A percentile compares a stretch with the other conserved stretches of the same genome.
Conservation (phyloP, 1,140 invertebrate genomes). For the Calliphora vicina region DNA sequence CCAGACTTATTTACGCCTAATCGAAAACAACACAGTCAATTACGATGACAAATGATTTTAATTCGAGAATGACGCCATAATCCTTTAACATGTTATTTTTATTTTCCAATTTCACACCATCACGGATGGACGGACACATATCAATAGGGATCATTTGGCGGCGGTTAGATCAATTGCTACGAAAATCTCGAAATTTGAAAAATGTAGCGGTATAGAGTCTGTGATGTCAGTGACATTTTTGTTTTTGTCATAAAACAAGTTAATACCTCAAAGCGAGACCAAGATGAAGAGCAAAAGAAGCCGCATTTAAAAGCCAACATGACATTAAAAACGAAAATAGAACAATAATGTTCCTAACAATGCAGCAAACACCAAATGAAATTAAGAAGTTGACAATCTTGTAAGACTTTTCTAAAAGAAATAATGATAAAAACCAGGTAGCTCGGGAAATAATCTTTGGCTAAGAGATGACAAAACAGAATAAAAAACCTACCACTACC, state of each 20-base stretch:
- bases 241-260: slow-evolving; percentile 16
- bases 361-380: neutral
- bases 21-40: slow-evolving; percentile 20
- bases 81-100: slow-evolving; percentile 20
- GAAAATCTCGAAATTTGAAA: neutral
- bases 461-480: neutral
- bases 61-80: neutral
- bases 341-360: neutral
- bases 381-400: slow-evolving; percentile 28
- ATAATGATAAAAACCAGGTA: neutral
- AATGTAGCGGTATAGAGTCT: slow-evolving; percentile 6
- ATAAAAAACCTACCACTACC: neutral
- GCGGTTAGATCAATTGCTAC: slow-evolving; percentile 11
- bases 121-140: neutral
- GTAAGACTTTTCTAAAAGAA: slow-evolving; percentile 7
- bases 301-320: slow-evolving; percentile 14
- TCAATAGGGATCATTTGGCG: neutral
- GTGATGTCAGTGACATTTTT: slow-evolving; percentile 4
- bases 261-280: slow-evolving; percentile 6
- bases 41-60: slow-evolving; percentile 19
- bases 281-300: slow-evolving; percentile 18
- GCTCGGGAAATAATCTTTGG: neutral
- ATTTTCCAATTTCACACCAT: slow-evolving; percentile 6
- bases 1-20: neutral
- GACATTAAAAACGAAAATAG: neutral